phyloP scores from a whole-genome alignment of 2,113 vertebrate species.

The Pomatorhinus ruficollis region DNA sequence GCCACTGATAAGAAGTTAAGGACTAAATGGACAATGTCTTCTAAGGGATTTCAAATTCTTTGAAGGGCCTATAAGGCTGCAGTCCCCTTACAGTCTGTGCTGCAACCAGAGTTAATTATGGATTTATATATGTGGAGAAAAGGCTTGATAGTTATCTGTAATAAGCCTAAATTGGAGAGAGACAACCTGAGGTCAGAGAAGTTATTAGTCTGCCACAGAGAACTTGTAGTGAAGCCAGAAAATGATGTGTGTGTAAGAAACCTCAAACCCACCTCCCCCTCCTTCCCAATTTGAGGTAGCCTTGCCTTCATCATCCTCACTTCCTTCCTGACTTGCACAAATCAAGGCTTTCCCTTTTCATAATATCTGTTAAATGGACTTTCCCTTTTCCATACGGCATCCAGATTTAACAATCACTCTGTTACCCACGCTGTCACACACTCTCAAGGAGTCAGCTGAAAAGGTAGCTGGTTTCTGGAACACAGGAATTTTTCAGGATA shows the following conservation, averaged over 20 bases:
- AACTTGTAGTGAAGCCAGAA: neutral
- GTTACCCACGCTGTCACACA: neutral
- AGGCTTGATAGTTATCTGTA: constrained; percentile 28
- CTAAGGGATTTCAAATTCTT: constrained; percentile 40
- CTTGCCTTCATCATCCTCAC: neutral
- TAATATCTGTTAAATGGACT: neutral
- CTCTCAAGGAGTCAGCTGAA: neutral
- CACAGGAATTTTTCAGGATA: neutral
- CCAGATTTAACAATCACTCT: neutral
- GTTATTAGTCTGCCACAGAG: constrained; percentile 9
- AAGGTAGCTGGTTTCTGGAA: neutral
- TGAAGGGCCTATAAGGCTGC: neutral
- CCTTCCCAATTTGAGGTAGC: neutral
- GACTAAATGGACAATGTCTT: constrained; percentile 37
- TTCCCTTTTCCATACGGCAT: neutral
- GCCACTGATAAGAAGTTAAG: constrained; percentile 56
- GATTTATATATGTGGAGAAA: constrained; percentile 10
- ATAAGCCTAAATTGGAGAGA: constrained; percentile 22
- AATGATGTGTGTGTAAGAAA: neutral
- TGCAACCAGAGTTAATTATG: constrained; percentile 24
- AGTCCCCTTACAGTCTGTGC: neutral
- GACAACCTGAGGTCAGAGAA: constrained; percentile 28
- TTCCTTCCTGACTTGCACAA: neutral
- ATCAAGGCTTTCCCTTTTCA: neutral
- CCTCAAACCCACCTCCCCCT: neutral